Conservation (phyloP, 2,797 vertebrate genomes). For the Mormyrops attenuatus region DNA sequence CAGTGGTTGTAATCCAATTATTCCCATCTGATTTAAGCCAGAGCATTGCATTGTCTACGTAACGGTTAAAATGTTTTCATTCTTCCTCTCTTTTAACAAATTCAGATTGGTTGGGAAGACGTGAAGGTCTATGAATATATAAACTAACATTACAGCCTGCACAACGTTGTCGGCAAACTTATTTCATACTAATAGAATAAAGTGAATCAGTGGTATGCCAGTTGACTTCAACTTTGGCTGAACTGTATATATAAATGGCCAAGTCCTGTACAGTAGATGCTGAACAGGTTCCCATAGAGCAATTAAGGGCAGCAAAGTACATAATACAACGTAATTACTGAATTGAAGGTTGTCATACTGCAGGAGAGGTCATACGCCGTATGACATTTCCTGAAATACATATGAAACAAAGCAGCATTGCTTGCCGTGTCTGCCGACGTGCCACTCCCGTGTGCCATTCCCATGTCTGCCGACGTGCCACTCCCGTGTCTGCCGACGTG, state of each 20-base stretch:
- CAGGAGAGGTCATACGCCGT: neutral
- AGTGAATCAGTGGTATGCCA: neutral
- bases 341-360: conserved; percentile 12
- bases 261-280: conserved; percentile 1
- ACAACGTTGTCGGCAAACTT: conserved; percentile 23
- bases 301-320: conserved; percentile 12
- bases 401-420: neutral
- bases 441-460: no score
- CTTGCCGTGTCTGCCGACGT: neutral
- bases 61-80: conserved; percentile 37
- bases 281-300: neutral
- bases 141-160: conserved; percentile 15
- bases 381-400: neutral
- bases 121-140: conserved; percentile 25
- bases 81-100: conserved; percentile 19
- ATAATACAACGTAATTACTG: conserved; percentile 12
- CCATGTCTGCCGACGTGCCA: neutral
- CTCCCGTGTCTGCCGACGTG: no score
- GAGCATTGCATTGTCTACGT: conserved; percentile 49
- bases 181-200: conserved; percentile 28
- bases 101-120: conserved; percentile 22
- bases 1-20: conserved; percentile 65
- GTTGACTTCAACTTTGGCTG: conserved; percentile 17
- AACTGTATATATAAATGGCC: conserved; percentile 19
- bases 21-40: conserved; percentile 57